These are phyloP conservation scores for Heptranchias perlo DNA, from an alignment of 2,113 vertebrate species.

Conservation along the genomic window DNA sequence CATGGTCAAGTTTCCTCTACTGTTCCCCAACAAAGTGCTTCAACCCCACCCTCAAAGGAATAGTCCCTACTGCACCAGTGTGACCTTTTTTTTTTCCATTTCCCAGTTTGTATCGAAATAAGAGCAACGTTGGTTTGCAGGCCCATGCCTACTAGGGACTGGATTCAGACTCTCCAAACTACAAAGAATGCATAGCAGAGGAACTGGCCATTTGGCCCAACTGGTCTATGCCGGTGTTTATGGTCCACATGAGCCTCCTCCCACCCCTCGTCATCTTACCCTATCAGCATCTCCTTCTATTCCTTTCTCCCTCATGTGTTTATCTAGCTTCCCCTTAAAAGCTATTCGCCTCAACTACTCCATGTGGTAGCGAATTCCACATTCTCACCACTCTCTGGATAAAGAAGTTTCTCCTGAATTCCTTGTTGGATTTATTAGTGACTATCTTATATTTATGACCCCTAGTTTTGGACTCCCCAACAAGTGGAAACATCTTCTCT, in stretches of 20 bases:
- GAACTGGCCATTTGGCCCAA: background rate
- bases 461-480: too few relatives aligned
- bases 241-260: background rate
- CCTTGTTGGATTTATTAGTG: too few relatives aligned
- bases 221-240: background rate
- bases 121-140: background rate
- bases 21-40: background rate
- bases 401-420: too few relatives aligned
- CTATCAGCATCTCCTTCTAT: background rate
- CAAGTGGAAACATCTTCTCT: too few relatives aligned
- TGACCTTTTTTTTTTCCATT: background rate
- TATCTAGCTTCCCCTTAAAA: too few relatives aligned
- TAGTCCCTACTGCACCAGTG: background rate
- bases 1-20: background rate
- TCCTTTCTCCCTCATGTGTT: background rate
- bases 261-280: background rate
- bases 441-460: too few relatives aligned
- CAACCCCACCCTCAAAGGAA: background rate
- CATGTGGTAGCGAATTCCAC: background rate
- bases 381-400: background rate
- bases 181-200: background rate
- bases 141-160: background rate
- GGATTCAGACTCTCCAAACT: background rate
- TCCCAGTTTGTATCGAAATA: background rate
- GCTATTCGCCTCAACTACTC: background rate